A percentile compares a stretch with the other conserved stretches of the same genome.
Conservation (phyloP, 2,113 vertebrate species). For the Myotis brandtii region DNA sequence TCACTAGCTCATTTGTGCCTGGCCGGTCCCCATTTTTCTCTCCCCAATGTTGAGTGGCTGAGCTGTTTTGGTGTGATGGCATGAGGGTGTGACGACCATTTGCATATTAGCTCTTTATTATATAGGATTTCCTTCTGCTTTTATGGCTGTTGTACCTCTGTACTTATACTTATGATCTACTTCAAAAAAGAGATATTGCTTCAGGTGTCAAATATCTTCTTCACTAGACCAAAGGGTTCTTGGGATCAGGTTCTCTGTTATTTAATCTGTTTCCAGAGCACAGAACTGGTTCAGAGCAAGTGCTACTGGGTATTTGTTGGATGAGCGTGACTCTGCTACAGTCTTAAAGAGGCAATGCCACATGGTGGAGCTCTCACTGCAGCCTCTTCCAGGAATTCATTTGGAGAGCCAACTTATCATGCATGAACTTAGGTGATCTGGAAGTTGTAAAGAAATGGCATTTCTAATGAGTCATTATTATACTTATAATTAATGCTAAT, state of each 20-base stretch:
- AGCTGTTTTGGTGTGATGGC: too few species aligned
- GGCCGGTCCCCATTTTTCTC: too few species aligned
- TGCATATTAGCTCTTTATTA: too few species aligned
- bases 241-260: neutral
- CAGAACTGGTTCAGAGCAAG: neutral
- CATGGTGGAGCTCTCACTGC: neutral
- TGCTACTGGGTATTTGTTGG: neutral
- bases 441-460: neutral
- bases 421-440: neutral
- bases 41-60: too few species aligned
- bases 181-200: neutral
- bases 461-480: slow-evolving; percentile 5
- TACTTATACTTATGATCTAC: neutral
- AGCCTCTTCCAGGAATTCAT: neutral
- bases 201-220: neutral
- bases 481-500: slow-evolving; percentile 37
- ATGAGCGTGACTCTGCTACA: neutral
- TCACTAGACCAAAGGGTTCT: neutral
- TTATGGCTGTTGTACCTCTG: neutral
- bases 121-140: neutral
- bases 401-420: neutral
- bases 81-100: too few species aligned
- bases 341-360: neutral
- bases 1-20: too few species aligned
- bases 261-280: neutral